Base-by-base conservation (phyloP, 2,888 invertebrate genomes). In the Acronicta leporina region DNA sequence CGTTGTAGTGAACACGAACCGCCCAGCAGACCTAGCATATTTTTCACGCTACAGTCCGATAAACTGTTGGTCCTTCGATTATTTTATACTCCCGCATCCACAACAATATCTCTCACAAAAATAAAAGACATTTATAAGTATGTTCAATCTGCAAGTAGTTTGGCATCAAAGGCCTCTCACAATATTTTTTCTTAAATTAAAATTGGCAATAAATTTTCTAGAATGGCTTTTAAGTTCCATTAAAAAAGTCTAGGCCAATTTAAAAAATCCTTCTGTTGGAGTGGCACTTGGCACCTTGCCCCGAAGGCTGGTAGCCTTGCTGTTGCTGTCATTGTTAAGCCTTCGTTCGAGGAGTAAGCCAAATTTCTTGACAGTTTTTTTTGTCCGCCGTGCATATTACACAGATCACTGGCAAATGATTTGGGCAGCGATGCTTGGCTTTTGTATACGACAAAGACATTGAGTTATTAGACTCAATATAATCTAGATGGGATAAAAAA, bases 301-400 rank as follows among this genome's bases (percentile, higher is more conserved):
- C 7, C n/a, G 41, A 50, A 57, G 50, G 59, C 57, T 62, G 41
- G 54, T 49, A 68, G 58, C 60, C 30, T 44, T 35, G 55, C 53
- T 53, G 76, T 44, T 35, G 55, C 53, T 53, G 76, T 71, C 73
- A 63, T 53, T 75, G 56, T 42, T 71, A 71, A 66, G 75, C 71
- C 54, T 63, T 49, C 45, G 35, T 73, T 20, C 38, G 73, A 68
- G 55, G 56, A 71, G 54, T 41, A 57, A 55, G 72, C 59, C 63
- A 63, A 54, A 66, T 62, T 62, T 63, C 59, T 41, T 42, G 59
- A 47, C 67, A 66, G 54, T 53, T 54, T 61, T 69, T n/a, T 68
- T 73, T 52, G 53, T 46, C 50, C 46, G 25, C 53, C 41, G 52
- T 53, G 65, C 53, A 35, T 27, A 54, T 33, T 44, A 68, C 53